Conservation (phyloP, 2,797 vertebrate genomes). For the Sorex maritimensis region DNA sequence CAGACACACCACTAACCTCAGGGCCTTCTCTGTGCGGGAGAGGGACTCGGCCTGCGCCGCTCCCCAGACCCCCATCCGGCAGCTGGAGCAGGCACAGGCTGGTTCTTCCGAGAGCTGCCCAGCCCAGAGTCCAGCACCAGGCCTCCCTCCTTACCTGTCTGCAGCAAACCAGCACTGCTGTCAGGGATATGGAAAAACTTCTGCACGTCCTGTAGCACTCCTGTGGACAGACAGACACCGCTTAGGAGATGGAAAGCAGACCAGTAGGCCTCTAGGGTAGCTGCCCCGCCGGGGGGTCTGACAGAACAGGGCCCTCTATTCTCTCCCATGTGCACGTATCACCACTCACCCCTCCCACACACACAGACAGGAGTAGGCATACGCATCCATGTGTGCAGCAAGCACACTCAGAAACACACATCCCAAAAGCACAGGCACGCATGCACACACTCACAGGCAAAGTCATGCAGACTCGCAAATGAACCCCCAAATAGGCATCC, state of each 20-base stretch:
- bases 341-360: not conserved
- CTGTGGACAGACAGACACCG: constrained; percentile 83
- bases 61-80: not conserved
- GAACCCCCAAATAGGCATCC: not conserved
- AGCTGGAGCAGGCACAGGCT: not conserved
- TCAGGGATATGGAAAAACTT: constrained; percentile 92
- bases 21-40: too few relatives aligned
- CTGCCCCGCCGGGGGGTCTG: not conserved
- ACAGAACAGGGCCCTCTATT: not conserved
- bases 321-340: not conserved
- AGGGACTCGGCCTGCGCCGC: too few relatives aligned
- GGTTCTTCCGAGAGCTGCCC: not conserved
- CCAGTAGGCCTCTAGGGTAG: not conserved
- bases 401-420: not conserved
- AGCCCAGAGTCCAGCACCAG: not conserved
- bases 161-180: constrained; percentile 93
- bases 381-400: not conserved
- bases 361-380: not conserved
- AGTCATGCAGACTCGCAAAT: not conserved
- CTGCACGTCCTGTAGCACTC: constrained; percentile 93
- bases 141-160: constrained; percentile 92
- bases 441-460: too few relatives aligned
- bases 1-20: not conserved
- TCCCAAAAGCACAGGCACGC: not conserved
- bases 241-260: not conserved